A percentile compares a stretch with the other conserved stretches of the same genome.
phyloP scores from a whole-genome alignment of 1,140 invertebrate species.

The Diuraphis noxia region DNA sequence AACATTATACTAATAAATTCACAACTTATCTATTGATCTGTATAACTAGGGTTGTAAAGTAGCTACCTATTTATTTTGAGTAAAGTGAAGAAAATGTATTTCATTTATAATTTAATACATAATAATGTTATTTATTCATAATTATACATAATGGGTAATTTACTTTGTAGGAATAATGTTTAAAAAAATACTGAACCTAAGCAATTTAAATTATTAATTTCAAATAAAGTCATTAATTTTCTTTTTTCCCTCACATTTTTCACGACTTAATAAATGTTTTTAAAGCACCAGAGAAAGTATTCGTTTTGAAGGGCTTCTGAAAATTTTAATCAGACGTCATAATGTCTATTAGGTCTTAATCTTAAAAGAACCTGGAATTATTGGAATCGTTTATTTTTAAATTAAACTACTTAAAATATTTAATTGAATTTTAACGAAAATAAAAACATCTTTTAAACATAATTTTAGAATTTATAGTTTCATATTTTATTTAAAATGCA shows the following conservation, averaged over 20 bases:
- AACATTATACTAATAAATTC: background rate
- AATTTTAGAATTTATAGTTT: background rate
- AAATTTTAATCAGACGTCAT: background rate
- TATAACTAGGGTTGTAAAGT: background rate
- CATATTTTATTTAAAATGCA: too few species aligned
- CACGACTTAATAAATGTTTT: background rate
- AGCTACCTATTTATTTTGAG: background rate
- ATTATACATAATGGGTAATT: background rate
- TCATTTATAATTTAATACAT: background rate
- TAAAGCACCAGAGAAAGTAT: background rate
- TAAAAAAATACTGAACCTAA: background rate
- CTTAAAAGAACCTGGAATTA: background rate
- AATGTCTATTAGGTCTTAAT: background rate
- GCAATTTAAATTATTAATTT: background rate
- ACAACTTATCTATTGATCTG: background rate
- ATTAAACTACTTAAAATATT: background rate
- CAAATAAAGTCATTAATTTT: background rate
- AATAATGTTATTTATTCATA: background rate
- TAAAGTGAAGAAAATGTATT: background rate
- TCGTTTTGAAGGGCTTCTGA: background rate
- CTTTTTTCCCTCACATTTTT: background rate
- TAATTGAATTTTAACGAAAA: background rate
- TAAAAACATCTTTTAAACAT: background rate
- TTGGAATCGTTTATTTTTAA: background rate
- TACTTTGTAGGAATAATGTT: background rate